A percentile compares a stretch with the other conserved stretches of the same genome.
These are phyloP conservation scores for Dendrocopos noguchii DNA, from an alignment of 2,113 vertebrate species.

Conservation along the genomic window DNA sequence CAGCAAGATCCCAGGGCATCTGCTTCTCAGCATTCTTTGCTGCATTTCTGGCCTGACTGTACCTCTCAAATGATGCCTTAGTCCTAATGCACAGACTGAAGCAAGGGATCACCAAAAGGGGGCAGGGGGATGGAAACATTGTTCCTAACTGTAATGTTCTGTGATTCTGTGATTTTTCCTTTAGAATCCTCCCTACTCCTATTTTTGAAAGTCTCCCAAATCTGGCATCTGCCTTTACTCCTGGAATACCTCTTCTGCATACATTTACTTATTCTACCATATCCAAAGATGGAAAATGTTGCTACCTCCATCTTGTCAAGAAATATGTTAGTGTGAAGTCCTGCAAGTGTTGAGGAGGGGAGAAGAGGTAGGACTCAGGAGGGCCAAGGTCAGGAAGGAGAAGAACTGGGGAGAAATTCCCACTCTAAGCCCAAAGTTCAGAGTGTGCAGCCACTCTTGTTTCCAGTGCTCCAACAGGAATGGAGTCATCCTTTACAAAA, in stretches of 20 bases:
- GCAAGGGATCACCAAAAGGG: neutral
- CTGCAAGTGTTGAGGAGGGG: neutral
- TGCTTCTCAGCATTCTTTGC: neutral
- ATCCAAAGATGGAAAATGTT: neutral
- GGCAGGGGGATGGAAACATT: neutral
- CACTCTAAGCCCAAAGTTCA: neutral
- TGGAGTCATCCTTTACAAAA: neutral
- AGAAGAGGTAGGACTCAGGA: neutral
- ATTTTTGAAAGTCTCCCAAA: constrained; percentile 4
- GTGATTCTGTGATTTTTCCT: neutral
- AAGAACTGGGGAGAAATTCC: neutral
- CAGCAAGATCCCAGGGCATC: neutral
- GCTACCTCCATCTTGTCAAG: neutral
- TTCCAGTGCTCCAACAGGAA: neutral
- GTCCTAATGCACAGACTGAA: neutral
- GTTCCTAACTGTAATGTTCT: neutral
- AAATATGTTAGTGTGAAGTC: neutral
- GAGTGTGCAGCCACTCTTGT: neutral
- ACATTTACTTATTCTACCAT: neutral
- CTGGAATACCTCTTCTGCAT: neutral
- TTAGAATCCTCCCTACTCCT: neutral
- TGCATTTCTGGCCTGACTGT: neutral
- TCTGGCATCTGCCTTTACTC: constrained; percentile 1
- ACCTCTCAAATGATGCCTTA: neutral
- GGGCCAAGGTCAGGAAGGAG: neutral